These are phyloP conservation scores for Troides oblongomaculatus DNA, from an alignment of 2,888 invertebrate species.

Conservation along the genomic window DNA sequence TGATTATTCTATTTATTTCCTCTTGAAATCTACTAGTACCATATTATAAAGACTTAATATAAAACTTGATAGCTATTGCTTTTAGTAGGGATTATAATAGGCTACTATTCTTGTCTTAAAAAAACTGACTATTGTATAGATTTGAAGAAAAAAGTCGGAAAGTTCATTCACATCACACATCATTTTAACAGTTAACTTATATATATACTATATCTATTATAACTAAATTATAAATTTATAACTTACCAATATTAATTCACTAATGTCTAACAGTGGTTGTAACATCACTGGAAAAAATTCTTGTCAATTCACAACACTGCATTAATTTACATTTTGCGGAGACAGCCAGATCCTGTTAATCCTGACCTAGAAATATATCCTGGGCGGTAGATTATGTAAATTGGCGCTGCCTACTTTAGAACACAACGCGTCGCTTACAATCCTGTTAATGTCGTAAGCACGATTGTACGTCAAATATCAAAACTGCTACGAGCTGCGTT, in stretches of 20 bases:
- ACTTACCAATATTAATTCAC: constrained; percentile 20
- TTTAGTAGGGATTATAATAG: no score
- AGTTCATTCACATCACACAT: no score
- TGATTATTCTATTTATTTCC: no score
- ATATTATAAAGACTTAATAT: no score
- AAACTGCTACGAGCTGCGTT: not conserved
- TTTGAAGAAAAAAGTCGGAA: no score
- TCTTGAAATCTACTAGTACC: no score
- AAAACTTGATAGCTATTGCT: no score
- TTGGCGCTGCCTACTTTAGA: not conserved
- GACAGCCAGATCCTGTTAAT: constrained; percentile 15
- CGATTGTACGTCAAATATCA: constrained; percentile 20
- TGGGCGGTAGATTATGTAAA: not conserved
- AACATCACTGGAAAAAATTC: constrained; percentile 11
- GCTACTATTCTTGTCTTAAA: no score
- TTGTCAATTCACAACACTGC: constrained; percentile 19
- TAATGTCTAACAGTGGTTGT: not conserved
- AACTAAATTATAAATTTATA: not conserved
- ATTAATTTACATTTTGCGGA: constrained; percentile 26
- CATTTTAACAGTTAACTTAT: no score
- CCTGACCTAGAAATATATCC: not conserved
- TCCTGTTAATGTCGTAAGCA: constrained; percentile 18
- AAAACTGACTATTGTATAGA: no score
- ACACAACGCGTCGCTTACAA: constrained; percentile 12
- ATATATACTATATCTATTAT: no score